Base-by-base conservation (phyloP, 2,113 vertebrate genomes). In the Dasyornis broadbenti region DNA sequence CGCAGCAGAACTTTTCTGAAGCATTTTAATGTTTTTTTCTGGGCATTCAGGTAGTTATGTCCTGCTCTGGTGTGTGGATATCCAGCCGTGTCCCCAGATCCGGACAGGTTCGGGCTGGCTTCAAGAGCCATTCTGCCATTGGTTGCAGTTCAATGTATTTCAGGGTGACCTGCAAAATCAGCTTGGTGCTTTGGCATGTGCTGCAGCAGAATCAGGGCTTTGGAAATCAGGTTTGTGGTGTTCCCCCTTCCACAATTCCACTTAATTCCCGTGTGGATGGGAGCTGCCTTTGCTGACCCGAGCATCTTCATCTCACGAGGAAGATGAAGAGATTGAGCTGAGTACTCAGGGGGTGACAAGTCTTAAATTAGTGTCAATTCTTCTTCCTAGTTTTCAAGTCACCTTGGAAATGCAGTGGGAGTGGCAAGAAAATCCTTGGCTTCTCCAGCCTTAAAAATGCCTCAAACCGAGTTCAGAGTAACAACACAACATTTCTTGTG, bases 41-140 rank as follows among this genome's bases (percentile, higher is more conserved):
- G 39, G 72, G 59, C 75, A 56, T 89, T 87, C 42, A 78, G 83
- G 86, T 72, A 61, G 75, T 68, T 88, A 17, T 2, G 47, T 82
- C 17, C 68, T 54, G 81, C 83, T 93, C 76, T 92, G 80, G 88
- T 53, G 80, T 77, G 80, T 45, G 93, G 64, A 16, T 40, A 6
- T n/a, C 56, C 72, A 93, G 78, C 42, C 42, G 68, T 96, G 76
- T 91, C 68, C 95, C 83, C 82, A 54, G 16, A 56, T n/a, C 82
- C 0, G 33, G 83, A 83, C 96, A 68, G 93, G 64, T n/a, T 66
- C 83, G 79, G 85, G 95, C 88, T 97, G 81, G 66, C 94, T 33
- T 61, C 54, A 54, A 9, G 87, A 69, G 90, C 61, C 26, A 6
- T 66, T 11, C 83, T 87, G 83, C 90, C 22, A 4, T 71, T 73